These are phyloP conservation scores for Cossypha niveicapilla DNA, from an alignment of 2,797 vertebrate genomes.

Conservation along the genomic window DNA sequence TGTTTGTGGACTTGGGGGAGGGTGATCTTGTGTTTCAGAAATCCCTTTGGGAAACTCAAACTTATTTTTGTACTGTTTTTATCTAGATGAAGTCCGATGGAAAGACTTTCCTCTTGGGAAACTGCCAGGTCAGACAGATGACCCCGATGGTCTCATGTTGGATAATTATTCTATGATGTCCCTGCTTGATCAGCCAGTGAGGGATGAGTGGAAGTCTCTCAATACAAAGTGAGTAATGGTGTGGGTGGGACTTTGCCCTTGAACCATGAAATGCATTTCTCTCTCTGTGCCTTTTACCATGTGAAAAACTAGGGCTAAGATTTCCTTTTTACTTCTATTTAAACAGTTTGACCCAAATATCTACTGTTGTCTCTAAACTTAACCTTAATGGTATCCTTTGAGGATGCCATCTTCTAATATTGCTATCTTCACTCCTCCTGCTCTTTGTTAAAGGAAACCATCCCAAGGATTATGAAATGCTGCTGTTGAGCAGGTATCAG, in stretches of 20 bases:
- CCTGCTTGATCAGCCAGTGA: slow-evolving; percentile 86
- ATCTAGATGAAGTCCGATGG: slow-evolving; percentile 85
- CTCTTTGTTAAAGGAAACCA: not conserved
- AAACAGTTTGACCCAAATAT: not conserved
- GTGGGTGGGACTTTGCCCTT: not conserved
- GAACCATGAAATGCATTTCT: not conserved
- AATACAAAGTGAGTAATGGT: slow-evolving; percentile 66
- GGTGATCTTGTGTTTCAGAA: not conserved
- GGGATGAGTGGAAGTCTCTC: slow-evolving; percentile 66
- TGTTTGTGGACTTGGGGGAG: not conserved
- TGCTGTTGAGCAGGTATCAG: not conserved
- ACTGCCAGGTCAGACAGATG: slow-evolving; percentile 88
- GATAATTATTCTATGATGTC: slow-evolving; percentile 86
- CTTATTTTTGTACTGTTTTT: not conserved
- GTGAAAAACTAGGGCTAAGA: not conserved
- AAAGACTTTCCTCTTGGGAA: slow-evolving; percentile 86
- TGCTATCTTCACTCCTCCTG: not conserved
- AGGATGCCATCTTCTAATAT: not conserved
- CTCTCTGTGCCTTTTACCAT: not conserved
- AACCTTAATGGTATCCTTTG: not conserved
- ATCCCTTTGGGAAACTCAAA: not conserved
- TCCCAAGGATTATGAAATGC: not conserved
- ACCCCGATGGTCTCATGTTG: slow-evolving; percentile 86
- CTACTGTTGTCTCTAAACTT: not conserved
- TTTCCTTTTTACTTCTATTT: not conserved